Percentiles rank a stretch among this genome's conserved stretches.
phyloP scores from a whole-genome alignment of 2,797 vertebrate genomes.

The Serranus cabrilla region DNA sequence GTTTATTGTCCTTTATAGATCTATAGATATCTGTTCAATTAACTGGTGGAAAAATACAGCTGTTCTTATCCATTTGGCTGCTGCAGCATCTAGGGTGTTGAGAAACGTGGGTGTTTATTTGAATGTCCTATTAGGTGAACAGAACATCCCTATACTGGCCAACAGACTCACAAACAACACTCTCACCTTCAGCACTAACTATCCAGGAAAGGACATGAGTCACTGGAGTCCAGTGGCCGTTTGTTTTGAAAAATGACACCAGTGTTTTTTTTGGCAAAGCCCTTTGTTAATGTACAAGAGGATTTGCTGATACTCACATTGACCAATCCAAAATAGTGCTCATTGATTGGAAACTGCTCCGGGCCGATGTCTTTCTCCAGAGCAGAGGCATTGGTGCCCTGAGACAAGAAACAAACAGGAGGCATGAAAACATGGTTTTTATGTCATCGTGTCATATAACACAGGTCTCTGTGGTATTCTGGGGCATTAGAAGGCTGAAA shows the following conservation, averaged over 20 bases:
- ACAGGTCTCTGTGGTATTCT: background rate
- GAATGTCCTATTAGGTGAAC: conserved; percentile 8
- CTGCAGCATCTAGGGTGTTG: background rate
- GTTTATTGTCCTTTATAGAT: background rate
- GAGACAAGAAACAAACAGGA: conserved; percentile 25
- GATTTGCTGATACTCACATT: conserved; percentile 84
- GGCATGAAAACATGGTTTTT: background rate
- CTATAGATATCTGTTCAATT: background rate
- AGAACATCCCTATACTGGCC: conserved; percentile 15
- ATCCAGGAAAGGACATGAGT: conserved; percentile 53
- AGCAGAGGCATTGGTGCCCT: conserved; percentile 94
- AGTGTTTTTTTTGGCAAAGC: conserved; percentile 43
- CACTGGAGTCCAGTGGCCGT: conserved; percentile 6
- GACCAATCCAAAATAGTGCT: conserved; percentile 92
- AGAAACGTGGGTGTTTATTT: conserved; percentile 29
- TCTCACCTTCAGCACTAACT: conserved; percentile 12
- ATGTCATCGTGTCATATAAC: background rate
- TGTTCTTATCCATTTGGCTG: conserved; percentile 10
- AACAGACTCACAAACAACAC: conserved; percentile 45
- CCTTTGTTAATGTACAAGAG: conserved; percentile 48
- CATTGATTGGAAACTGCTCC: conserved; percentile 92
- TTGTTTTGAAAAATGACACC: conserved; percentile 71
- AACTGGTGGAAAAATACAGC: conserved; percentile 5
- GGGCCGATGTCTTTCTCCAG: conserved; percentile 93
- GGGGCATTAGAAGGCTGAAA: background rate